These are phyloP conservation scores for Orchesella cincta DNA, from an alignment of 1,140 invertebrate genomes.

Conservation along the genomic window DNA sequence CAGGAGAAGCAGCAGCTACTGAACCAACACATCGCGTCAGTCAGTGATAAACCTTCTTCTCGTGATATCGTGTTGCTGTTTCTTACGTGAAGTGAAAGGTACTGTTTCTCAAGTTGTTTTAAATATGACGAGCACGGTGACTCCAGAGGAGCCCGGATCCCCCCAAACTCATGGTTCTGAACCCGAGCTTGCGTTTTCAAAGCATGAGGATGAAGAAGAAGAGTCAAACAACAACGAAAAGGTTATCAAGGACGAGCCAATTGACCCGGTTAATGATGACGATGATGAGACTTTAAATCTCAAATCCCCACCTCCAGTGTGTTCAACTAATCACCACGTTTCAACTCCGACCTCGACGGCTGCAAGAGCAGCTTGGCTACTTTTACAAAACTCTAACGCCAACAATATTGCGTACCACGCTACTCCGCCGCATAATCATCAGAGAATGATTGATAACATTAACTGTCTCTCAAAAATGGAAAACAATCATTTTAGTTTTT, in stretches of 20 bases:
- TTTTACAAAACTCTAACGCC: neutral
- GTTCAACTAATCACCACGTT: neutral
- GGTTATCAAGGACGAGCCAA: neutral
- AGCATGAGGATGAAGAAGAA: no score
- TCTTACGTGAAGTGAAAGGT: neutral
- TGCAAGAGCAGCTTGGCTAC: neutral
- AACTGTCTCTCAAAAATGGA: no score
- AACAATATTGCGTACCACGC: neutral
- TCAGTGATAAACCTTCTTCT: neutral
- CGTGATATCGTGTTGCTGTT: neutral
- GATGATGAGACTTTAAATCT: no score
- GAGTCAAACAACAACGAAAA: slow-evolving; percentile 20
- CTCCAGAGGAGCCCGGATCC: neutral
- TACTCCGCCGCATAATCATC: slow-evolving; percentile 17
- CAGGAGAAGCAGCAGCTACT: neutral
- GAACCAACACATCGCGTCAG: neutral
- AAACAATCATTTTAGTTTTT: no score
- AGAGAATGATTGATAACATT: neutral
- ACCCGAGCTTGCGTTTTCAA: no score
- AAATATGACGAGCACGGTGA: no score
- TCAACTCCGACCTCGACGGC: neutral
- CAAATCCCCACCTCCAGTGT: neutral
- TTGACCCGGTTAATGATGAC: neutral
- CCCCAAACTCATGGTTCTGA: neutral
- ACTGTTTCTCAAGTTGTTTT: no score